Percentiles rank a stretch among this genome's conserved stretches.
Conservation (phyloP, 2,888 invertebrate species). For the Linnaemya vulpina region DNA sequence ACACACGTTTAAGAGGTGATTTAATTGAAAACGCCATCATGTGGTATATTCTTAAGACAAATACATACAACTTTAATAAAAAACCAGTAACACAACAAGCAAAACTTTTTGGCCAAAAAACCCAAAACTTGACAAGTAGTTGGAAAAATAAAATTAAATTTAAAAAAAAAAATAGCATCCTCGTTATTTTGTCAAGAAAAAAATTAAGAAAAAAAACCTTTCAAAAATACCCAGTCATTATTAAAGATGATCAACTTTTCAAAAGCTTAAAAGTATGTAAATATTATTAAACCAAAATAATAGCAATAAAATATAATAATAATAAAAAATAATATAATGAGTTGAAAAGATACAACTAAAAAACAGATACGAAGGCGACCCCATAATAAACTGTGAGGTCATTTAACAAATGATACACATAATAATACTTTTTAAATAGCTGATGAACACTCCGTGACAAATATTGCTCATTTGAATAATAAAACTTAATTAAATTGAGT, state of each 20-base stretch:
- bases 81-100: constrained; percentile 44
- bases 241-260: constrained; percentile 32
- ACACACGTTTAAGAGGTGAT: constrained; percentile 33
- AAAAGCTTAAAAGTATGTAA: constrained; percentile 12
- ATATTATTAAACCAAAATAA: constrained; percentile 5
- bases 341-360: neutral
- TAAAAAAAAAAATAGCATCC: constrained; percentile 25
- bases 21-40: constrained; percentile 30
- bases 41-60: neutral
- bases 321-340: constrained; percentile 10
- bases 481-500: too few species aligned
- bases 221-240: constrained; percentile 30
- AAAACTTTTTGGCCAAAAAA: constrained; percentile 29
- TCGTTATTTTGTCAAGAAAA: neutral
- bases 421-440: neutral
- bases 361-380: neutral
- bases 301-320: neutral
- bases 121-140: constrained; percentile 24
- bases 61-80: neutral
- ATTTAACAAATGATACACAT: constrained; percentile 1
- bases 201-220: constrained; percentile 2
- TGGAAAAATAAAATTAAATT: neutral
- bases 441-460: neutral
- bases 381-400: constrained; percentile 37
- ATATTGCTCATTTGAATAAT: neutral